Base-by-base conservation (phyloP, 2,888 invertebrate genomes). In the Lithophane socia region DNA sequence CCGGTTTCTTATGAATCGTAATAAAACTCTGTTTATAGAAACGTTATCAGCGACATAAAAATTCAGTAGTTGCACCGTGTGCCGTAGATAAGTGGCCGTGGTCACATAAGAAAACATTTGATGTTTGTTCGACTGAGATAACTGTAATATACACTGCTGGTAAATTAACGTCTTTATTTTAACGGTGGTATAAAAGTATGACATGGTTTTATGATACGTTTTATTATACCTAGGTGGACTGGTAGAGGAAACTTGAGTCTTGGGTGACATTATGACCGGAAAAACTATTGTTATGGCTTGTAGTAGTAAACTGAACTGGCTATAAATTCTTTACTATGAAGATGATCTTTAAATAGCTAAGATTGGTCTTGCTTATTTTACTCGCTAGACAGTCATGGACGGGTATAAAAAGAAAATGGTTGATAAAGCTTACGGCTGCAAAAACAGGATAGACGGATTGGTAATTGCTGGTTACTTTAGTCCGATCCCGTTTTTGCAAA, bases 31-130 rank as follows among this genome's bases (percentile, higher is more conserved):
- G 86, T 89, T 88, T 89, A 88, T 84, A 86, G 83, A 82, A 80
- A 84, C 86, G 88, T 92, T 93, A 93, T 93, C 93, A 88, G 79
- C 37, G 58, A 87, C 83, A 91, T 93, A 93, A 93, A 92, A 92
- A 86, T 85, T 88, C 88, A 89, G 91, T 88, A 89, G 91, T 84
- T 77, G 86, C 86, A 83, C 79, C 91, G 89, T 91, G 87, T 91
- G 86, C 74, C 21, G 21, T 76, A 92, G 93, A 93, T 93, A 92
- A 90, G 87, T 79, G 64, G 60, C 4, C 54, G 65, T 67, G 73
- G 69, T 67, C 75, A 77, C 64, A 61, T 67, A 87, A 86, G 90
- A 91, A 89, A 91, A 92, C 89, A 91, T 75, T 78, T 49, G 18
- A 64, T 89, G 92, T 92, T 92, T 90, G 75, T 87, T 80, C 79